Base-by-base conservation (phyloP, 2,888 invertebrate genomes). In the Dorcus hopei region DNA sequence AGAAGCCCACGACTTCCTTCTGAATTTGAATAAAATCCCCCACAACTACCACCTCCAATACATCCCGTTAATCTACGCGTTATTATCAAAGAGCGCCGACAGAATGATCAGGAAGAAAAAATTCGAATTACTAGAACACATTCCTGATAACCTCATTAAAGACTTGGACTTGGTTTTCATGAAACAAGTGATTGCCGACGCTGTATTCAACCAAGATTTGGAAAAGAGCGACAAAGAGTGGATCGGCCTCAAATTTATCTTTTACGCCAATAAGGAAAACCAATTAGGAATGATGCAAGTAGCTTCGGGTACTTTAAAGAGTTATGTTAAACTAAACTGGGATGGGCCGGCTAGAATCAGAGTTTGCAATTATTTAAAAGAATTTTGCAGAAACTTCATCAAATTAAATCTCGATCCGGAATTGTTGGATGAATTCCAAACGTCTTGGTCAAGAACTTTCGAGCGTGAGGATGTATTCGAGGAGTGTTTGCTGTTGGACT, bases 221-320 rank as follows among this genome's bases (percentile, higher is more conserved):
- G 16, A 42, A 5, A 42, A 6, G 42, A 7, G 2, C 11, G 7
- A n/a, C 14, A 2, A 38, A 4, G 3, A 51, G 19, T 43, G 23
- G 42, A 16, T 56, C 14, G 16, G 43, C 23, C 50, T 49, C 42
- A 43, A 51, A 11, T 56, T 42, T n/a, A 43, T 51, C 47, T 56
- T 51, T 42, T 26, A 45, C 11, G 38, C 39, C 2, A 41, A 19
- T n/a, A 42, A 38, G 7, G 14, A 16, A 9, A 43, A 43, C 38
- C 43, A 33, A 2, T 19, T n/a, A 9, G 11, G 9, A 11, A 16
- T 51, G 33, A 51, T 51, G 26, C 38, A 33, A n/a, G 42, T 38
- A 19, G 39, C 38, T 45, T 56, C 50, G n/a, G 51, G 0, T 8
- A 3, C 16, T 6, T 45, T 56, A 3, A 43, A 14, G 2, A 3